Evolutionary conservation across 2,888 invertebrate species (phyloP).

Genomic region (Conomelus anceps): DNA sequence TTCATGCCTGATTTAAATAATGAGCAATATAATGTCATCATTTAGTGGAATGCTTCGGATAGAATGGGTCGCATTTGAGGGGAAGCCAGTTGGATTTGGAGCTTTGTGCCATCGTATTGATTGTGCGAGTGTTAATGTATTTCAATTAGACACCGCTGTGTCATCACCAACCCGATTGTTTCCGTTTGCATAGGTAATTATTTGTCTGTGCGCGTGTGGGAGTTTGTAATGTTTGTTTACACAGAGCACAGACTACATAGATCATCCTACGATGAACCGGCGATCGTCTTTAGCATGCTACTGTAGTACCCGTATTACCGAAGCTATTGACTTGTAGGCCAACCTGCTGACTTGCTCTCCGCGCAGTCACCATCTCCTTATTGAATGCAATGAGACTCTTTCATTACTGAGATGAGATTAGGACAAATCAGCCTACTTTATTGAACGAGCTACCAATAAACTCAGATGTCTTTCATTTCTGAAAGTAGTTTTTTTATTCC

Average conservation of each 20-base stretch:
- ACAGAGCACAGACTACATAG: too few species aligned
- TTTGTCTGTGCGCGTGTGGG: not conserved
- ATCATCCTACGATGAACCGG: not conserved
- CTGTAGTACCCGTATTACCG: not conserved
- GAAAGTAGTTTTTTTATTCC: too few species aligned
- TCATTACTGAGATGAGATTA: not conserved
- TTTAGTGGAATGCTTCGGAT: not conserved
- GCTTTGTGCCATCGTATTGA: not conserved
- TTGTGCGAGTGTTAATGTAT: not conserved
- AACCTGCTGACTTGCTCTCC: not conserved
- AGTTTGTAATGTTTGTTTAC: not conserved
- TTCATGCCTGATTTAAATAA: too few species aligned
- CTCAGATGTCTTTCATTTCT: too few species aligned
- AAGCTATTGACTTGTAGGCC: not conserved
- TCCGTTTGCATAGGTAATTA: not conserved
- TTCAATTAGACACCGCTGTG: not conserved
- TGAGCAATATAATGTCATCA: not conserved
- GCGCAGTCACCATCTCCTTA: too few species aligned
- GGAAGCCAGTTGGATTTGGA: not conserved
- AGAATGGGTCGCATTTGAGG: not conserved
- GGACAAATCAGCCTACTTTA: not conserved
- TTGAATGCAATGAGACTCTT: not conserved
- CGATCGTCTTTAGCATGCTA: not conserved
- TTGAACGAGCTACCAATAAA: not conserved
- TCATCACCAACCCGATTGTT: not conserved